These are phyloP conservation scores for Aphaenogaster rudis DNA, from an alignment of 1,140 invertebrate species.

Conservation along the genomic window DNA sequence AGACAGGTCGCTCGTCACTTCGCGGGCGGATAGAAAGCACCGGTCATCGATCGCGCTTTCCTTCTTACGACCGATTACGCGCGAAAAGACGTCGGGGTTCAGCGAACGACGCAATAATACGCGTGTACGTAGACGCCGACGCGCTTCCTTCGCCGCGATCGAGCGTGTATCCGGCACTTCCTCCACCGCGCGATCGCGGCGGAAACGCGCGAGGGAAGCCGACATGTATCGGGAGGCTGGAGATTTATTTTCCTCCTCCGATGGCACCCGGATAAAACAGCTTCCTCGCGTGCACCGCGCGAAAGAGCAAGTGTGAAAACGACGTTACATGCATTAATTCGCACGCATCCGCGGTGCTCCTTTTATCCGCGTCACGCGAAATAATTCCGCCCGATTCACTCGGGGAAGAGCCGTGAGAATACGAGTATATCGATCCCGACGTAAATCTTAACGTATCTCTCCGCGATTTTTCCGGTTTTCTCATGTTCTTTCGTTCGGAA, in stretches of 20 bases:
- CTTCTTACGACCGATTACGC: constrained; percentile 73
- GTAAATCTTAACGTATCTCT: neutral
- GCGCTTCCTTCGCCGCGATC: constrained; percentile 15
- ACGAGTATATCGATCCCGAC: neutral
- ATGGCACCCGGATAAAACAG: constrained; percentile 26
- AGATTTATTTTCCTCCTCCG: constrained; percentile 50
- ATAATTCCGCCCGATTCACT: neutral
- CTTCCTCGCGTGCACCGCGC: constrained; percentile 31
- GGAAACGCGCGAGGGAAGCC: constrained; percentile 24
- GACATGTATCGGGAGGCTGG: constrained; percentile 26
- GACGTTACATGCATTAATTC: constrained; percentile 32
- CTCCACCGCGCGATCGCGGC: constrained; percentile 39
- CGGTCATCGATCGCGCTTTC: constrained; percentile 71
- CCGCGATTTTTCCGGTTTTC: neutral
- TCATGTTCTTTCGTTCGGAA: neutral
- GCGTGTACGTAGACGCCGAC: neutral
- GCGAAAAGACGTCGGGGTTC: constrained; percentile 64
- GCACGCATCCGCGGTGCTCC: neutral
- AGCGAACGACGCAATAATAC: constrained; percentile 55
- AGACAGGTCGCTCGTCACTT: constrained; percentile 12
- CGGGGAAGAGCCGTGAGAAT: neutral
- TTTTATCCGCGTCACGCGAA: constrained; percentile 5
- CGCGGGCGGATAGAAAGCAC: constrained; percentile 64
- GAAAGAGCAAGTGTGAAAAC: constrained; percentile 44
- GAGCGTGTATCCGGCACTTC: constrained; percentile 42